These are phyloP conservation scores for Astyanax mexicanus DNA, from an alignment of 2,797 vertebrate genomes.

Conservation along the genomic window DNA sequence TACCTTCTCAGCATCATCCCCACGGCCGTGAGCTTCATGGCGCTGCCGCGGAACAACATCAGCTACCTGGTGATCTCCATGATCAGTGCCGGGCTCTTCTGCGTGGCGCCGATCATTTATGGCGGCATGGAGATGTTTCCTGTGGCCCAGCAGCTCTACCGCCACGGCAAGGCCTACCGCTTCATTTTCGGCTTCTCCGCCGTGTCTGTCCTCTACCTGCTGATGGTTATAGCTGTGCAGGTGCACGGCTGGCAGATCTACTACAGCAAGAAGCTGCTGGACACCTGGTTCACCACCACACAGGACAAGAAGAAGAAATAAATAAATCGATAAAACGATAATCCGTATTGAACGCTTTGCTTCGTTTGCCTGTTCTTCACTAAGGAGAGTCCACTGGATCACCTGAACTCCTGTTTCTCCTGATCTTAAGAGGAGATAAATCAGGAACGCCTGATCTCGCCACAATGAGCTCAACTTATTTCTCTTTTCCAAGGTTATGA, in stretches of 20 bases:
- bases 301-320: conserved; percentile 97
- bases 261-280: conserved; percentile 97
- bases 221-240: conserved; percentile 89
- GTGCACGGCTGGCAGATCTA: conserved; percentile 97
- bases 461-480: not conserved
- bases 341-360: not conserved
- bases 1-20: conserved; percentile 92
- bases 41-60: conserved; percentile 95
- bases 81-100: conserved; percentile 94
- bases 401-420: not conserved
- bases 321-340: conserved; percentile 29
- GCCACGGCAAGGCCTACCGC: conserved; percentile 93
- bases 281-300: conserved; percentile 94
- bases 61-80: conserved; percentile 97
- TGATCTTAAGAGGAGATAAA: not conserved
- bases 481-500: too few relatives aligned
- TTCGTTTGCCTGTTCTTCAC: not conserved
- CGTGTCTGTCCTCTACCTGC: conserved; percentile 91
- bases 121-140: conserved; percentile 98
- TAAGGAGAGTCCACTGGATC: too few relatives aligned
- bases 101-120: conserved; percentile 91
- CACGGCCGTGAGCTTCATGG: conserved; percentile 86
- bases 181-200: conserved; percentile 96
- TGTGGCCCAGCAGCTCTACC: conserved; percentile 92
- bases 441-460: not conserved